phyloP scores from a whole-genome alignment of 1,140 invertebrate genomes.

The Cydia splendana region DNA sequence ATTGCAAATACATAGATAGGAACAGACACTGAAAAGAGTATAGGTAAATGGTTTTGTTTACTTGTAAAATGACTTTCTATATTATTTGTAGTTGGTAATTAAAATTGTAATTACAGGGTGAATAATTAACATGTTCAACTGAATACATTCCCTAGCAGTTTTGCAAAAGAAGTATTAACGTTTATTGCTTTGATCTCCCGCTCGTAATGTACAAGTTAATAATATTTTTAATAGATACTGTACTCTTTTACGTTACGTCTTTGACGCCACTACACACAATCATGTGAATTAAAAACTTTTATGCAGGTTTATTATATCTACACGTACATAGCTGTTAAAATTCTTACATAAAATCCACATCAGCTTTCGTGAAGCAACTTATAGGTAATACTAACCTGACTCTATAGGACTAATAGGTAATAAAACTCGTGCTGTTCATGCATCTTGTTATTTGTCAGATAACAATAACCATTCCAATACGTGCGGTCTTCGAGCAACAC shows the following conservation, averaged over 20 bases:
- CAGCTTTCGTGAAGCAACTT: too few species aligned
- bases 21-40: background rate
- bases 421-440: too few species aligned
- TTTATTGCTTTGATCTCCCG: slow-evolving; percentile 6
- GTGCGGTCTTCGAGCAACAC: too few species aligned
- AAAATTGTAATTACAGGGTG: background rate
- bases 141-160: background rate
- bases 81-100: background rate
- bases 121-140: background rate
- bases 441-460: too few species aligned
- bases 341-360: too few species aligned
- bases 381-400: too few species aligned
- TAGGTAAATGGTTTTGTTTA: background rate
- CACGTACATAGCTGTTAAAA: too few species aligned
- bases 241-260: background rate
- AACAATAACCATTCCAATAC: too few species aligned
- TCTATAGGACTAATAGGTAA: too few species aligned
- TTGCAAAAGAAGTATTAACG: background rate
- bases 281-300: background rate
- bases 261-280: background rate
- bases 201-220: background rate
- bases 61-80: background rate
- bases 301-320: too few species aligned
- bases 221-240: background rate
- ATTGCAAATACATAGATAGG: too few species aligned